Conservation (phyloP, 2,888 invertebrate species). For the Rhogogaster chlorosoma region DNA sequence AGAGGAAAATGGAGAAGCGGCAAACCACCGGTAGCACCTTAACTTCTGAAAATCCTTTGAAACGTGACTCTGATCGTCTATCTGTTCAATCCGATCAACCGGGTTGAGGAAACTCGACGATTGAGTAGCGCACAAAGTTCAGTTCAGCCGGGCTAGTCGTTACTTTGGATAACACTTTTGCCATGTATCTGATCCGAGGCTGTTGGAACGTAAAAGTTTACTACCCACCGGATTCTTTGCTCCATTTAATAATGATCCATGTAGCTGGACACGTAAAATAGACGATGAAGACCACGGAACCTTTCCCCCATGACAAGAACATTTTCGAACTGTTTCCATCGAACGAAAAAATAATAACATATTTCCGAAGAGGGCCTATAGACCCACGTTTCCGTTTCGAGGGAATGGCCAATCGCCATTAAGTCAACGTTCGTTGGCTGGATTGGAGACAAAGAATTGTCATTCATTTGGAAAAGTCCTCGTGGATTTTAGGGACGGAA, state of each 20-base stretch:
- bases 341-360: too few relatives aligned
- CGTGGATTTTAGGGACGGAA: too few relatives aligned
- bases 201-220: not conserved
- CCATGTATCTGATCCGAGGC: conserved; percentile 20
- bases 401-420: not conserved
- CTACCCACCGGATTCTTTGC: not conserved
- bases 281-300: too few relatives aligned
- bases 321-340: too few relatives aligned
- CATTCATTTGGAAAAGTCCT: not conserved
- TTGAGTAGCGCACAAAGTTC: conserved; percentile 29
- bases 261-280: not conserved
- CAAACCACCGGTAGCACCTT: conserved; percentile 10
- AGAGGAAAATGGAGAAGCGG: not conserved
- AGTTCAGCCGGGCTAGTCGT: not conserved
- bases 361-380: too few relatives aligned
- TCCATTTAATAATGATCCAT: not conserved
- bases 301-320: too few relatives aligned
- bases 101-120: conserved; percentile 22
- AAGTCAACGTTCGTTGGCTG: not conserved
- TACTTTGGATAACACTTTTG: conserved; percentile 28
- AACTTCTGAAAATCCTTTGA: conserved; percentile 35
- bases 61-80: conserved; percentile 47
- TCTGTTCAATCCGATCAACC: conserved; percentile 36
- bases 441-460: not conserved
- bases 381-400: too few relatives aligned